Evolutionary conservation across 2,113 vertebrate species (phyloP).

Genomic region (Ceyx margarethae): DNA sequence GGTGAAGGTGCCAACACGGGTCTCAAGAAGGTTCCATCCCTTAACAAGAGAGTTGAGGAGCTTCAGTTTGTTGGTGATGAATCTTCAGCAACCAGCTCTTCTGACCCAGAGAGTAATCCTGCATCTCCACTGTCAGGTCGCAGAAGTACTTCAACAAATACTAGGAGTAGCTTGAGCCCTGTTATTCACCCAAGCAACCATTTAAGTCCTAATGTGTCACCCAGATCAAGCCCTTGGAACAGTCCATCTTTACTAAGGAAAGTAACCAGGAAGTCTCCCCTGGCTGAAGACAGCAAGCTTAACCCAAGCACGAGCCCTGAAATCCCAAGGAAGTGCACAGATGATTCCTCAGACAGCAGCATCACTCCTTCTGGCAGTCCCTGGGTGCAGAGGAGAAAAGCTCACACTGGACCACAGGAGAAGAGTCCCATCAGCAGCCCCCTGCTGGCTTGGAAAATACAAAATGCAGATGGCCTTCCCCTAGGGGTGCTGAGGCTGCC

Average conservation of each 20-base stretch:
- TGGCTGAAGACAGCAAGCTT: slow-evolving; percentile 81
- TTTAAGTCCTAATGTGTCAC: slow-evolving; percentile 89
- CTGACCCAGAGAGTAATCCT: slow-evolving; percentile 91
- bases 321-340: slow-evolving; percentile 73
- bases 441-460: slow-evolving; percentile 85
- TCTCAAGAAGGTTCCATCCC: slow-evolving; percentile 80
- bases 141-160: slow-evolving; percentile 74
- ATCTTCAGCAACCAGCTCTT: slow-evolving; percentile 92
- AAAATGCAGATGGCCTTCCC: slow-evolving; percentile 86
- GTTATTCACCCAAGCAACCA: slow-evolving; percentile 82
- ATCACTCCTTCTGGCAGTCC: slow-evolving; percentile 92
- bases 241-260: slow-evolving; percentile 90
- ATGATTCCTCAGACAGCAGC: slow-evolving; percentile 96
- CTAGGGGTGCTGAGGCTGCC: slow-evolving; percentile 89
- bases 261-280: slow-evolving; percentile 82
- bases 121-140: slow-evolving; percentile 85
- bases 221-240: slow-evolving; percentile 91
- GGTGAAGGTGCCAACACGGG: slow-evolving; percentile 74
- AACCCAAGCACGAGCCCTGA: slow-evolving; percentile 80
- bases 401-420: slow-evolving; percentile 82
- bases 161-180: slow-evolving; percentile 84
- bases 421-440: slow-evolving; percentile 88
- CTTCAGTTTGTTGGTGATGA: slow-evolving; percentile 91
- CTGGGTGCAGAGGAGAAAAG: slow-evolving; percentile 94
- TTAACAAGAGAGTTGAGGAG: slow-evolving; percentile 90